Evolutionary conservation across 2,797 vertebrate species (phyloP), one percentile per base, ranked within the genome.

Genomic region (Amblyopsis hoosieri): DNA sequence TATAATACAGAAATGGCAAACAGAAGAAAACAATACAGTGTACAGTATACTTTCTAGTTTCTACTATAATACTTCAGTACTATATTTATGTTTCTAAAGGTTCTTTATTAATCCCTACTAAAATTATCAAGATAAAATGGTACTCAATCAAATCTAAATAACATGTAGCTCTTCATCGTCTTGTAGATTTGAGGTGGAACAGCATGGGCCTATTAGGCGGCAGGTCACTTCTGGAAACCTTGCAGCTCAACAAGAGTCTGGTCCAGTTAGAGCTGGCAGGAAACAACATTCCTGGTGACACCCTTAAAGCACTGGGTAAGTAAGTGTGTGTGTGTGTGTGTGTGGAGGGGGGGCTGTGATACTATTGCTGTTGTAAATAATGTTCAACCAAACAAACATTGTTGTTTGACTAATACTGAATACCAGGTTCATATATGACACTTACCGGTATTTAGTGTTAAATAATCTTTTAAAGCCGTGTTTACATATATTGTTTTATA

Each of bases 171-270:
- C 5, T 45, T 0, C 48, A 56, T 15, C 37, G 17, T 48, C 55
- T 60, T 67, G 10, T 80, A 99, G 97, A 99, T 86, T 81, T 99
- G 57, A 92, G 97, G 64, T 99, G 97, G 97, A 99, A 99, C 87
- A 97, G 94, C 69, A 78, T 98, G 0, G 96, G 97, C 10, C 92
- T 99, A 51, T 86, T 98, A 76, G 97, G 97, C 0, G 95, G 97
- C 31, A 90, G 96, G 61, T 90, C 94, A 49, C 72, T 99, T 66
- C 79, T 95, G 64, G 93, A 91, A 74, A 93, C 93, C 60, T 80
- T 99, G 72, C 91, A 93, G 75, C 93, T 92, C 74, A 99, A 97
- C 92, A 94, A 81, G 69, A 89, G 89, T 12, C 70, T 99, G 42
- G 67, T 90, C 70, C 92, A 91, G 72, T 87, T 99, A 68, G 91